phyloP scores from a whole-genome alignment of 2,797 vertebrate species.

The Neosilurus hyrtlii region DNA sequence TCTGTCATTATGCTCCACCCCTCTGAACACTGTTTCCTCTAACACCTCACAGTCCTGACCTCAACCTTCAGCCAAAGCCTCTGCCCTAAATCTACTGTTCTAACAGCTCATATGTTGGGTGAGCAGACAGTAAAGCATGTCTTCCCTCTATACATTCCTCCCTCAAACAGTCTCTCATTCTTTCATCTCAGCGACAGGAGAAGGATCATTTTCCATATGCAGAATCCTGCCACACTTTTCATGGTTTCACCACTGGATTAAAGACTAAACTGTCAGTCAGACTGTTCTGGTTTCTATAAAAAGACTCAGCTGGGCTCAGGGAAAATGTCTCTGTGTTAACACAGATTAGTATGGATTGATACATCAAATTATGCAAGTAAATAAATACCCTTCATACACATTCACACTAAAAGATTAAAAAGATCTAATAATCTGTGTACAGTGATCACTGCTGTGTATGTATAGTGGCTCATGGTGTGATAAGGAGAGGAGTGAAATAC shows the following conservation, averaged over 20 bases:
- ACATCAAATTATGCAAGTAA: background rate
- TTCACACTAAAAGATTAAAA: background rate
- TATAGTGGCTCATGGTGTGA: constrained; percentile 5
- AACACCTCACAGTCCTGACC: constrained; percentile 9
- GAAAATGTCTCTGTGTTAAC: background rate
- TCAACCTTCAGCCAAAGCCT: constrained; percentile 8
- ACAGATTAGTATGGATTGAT: background rate
- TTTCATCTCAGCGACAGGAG: background rate
- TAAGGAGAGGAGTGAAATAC: constrained; percentile 53
- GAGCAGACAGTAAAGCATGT: constrained; percentile 16
- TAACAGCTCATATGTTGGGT: constrained; percentile 19
- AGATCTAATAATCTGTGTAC: background rate
- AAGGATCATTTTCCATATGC: constrained; percentile 8
- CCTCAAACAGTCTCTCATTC: background rate
- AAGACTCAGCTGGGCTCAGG: constrained; percentile 38
- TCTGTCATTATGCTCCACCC: constrained; percentile 6
- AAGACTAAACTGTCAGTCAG: constrained; percentile 46
- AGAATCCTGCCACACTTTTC: constrained; percentile 26
- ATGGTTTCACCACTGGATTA: constrained; percentile 30
- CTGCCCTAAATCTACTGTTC: constrained; percentile 16
- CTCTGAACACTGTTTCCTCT: constrained; percentile 4
- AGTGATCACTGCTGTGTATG: background rate
- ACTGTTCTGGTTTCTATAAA: constrained; percentile 49
- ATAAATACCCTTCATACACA: background rate
- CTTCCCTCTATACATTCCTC: background rate